Conservation (phyloP, 2,888 invertebrate species). For the Tachina fera region DNA sequence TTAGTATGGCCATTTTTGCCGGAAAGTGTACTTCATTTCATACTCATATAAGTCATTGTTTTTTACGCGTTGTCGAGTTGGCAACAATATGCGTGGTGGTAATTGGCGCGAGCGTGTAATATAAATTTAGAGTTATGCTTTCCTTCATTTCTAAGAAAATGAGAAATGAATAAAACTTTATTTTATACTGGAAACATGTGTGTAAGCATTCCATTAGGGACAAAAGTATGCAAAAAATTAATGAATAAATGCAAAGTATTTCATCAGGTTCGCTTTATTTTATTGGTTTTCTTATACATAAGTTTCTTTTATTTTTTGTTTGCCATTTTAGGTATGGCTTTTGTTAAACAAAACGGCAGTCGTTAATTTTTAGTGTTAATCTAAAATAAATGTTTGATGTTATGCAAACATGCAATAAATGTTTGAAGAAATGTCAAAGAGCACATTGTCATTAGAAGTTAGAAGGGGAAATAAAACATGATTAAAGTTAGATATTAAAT, state of each 20-base stretch:
- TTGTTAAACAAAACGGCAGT: constrained; percentile 37
- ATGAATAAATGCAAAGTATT: constrained; percentile 57
- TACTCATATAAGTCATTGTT: constrained; percentile 68
- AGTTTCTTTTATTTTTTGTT: not conserved
- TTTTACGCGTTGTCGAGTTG: constrained; percentile 66
- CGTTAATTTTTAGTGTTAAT: constrained; percentile 71
- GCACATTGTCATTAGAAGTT: not conserved
- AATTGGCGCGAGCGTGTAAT: constrained; percentile 64
- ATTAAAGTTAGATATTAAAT: constrained; percentile 26
- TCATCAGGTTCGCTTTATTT: constrained; percentile 47
- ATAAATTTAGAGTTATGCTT: constrained; percentile 72
- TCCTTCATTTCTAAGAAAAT: constrained; percentile 33
- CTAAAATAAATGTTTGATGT: constrained; percentile 65
- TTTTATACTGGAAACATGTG: constrained; percentile 81
- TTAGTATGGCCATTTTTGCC: constrained; percentile 61
- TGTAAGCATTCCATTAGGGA: constrained; percentile 75
- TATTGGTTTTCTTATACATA: constrained; percentile 1
- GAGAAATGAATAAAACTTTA: constrained; percentile 81
- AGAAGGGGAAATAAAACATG: constrained; percentile 7
- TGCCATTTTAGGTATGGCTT: constrained; percentile 38
- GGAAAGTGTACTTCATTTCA: constrained; percentile 54
- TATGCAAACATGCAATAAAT: constrained; percentile 53
- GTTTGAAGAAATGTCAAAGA: constrained; percentile 42
- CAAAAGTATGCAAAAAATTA: constrained; percentile 15
- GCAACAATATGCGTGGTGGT: constrained; percentile 49